Evolutionary conservation across 2,888 invertebrate species (phyloP), one percentile per base, ranked within the genome.

Genomic region (Pinctada fucata): DNA sequence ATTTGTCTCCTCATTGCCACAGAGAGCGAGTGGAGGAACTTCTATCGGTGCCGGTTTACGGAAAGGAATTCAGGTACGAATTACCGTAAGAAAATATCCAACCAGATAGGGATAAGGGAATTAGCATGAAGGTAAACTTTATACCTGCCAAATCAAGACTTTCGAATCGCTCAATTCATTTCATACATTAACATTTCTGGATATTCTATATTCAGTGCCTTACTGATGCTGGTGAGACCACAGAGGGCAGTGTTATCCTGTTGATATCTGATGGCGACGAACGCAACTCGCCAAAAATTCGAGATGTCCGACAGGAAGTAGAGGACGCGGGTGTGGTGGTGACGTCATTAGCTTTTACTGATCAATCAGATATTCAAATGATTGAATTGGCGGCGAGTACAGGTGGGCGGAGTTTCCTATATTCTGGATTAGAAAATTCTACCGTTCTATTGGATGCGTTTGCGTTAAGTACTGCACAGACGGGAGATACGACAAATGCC

Each of bases 251-350:
- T 5, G 79, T 79, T 2, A 76, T 86, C 16, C 82, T 86, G 47
- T 75, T 86, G 65, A 81, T 86, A 16, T 83, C 86, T 2, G 86
- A 86, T 73, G 86, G 86, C 52, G 82, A 85, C 67, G 85, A 86
- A 72, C 85, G 83, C 58, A 71, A 79, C 45, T 68, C 75, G 3
- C 86, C 86, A 0, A 80, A 76, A 65, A 75, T 84, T 3, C 52
- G 49, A 2, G 76, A 77, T n/a, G 76, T 77, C 3, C 16, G 52
- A 58, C 65, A 50, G 47, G 52, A 31, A 10, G 16, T 77, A 10
- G 8, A 72, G 1, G 16, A 2, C 48, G 64, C 66, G 8, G 76
- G 76, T 16, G 72, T 77, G 8, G 64, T 72, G 8, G 52, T 77
- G 47, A 13, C n/a, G 3, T 67, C 76, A 6, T 52, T 77, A 48